phyloP scores from a whole-genome alignment of 2,113 vertebrate genomes.

The Microcebus lehilahytsara region DNA sequence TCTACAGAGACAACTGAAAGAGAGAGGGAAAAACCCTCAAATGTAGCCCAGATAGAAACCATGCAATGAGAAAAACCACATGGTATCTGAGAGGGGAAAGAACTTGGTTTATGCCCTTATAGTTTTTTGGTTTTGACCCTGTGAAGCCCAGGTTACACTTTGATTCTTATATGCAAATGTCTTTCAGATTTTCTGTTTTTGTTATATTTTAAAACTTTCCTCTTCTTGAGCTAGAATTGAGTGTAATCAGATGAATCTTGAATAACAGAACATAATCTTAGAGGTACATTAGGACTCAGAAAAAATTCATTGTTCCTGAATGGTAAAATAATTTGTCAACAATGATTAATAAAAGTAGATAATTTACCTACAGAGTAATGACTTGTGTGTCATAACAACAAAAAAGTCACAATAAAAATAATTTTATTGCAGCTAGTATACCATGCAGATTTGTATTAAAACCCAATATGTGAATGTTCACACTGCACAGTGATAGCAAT shows the following conservation, averaged over 20 bases:
- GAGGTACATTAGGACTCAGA: background rate
- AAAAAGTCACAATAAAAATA: conserved; percentile 32
- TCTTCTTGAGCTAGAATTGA: background rate
- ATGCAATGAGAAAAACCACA: background rate
- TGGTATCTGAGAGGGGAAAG: background rate
- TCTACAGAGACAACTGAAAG: background rate
- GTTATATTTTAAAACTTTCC: background rate
- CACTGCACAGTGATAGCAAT: background rate
- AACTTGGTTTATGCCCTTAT: background rate
- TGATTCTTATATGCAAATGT: background rate
- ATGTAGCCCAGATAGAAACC: background rate
- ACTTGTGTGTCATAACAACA: background rate
- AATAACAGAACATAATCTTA: conserved; percentile 4
- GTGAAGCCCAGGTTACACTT: background rate
- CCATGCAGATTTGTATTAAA: background rate
- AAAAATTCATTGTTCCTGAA: background rate
- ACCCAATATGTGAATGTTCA: background rate
- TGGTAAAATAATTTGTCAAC: conserved; percentile 40
- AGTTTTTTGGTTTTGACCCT: background rate
- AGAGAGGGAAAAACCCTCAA: background rate
- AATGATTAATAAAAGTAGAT: conserved; percentile 33
- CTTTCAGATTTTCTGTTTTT: background rate
- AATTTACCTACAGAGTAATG: conserved; percentile 31
- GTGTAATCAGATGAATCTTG: background rate
- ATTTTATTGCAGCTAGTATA: background rate